Percentiles rank a stretch among this genome's conserved stretches.
phyloP scores from a whole-genome alignment of 2,888 invertebrate genomes.

The Tenthredo scrophulariae region DNA sequence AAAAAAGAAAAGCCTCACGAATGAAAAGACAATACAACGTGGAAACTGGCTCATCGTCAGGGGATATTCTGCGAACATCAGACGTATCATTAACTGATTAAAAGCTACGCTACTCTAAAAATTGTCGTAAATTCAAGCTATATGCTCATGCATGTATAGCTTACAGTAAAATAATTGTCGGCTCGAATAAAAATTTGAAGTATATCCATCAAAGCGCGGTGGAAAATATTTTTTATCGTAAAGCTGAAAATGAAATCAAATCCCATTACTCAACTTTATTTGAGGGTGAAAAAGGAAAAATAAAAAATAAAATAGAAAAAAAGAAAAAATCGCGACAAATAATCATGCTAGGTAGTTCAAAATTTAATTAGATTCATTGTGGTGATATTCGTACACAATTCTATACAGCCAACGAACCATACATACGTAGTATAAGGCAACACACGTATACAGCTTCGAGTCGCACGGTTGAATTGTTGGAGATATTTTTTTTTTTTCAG shows the following conservation, averaged over 20 bases:
- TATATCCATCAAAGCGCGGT: no score
- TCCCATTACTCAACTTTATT: no score
- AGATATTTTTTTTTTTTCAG: not conserved
- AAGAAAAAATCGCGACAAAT: no score
- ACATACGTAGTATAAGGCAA: not conserved
- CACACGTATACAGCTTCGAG: slow-evolving; percentile 2
- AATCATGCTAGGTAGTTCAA: no score
- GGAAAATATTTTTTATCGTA: no score
- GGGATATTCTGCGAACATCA: not conserved
- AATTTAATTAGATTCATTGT: no score
- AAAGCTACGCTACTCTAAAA: not conserved
- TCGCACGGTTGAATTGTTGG: not conserved
- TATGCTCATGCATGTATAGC: no score
- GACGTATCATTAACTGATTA: not conserved
- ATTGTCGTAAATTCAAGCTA: not conserved
- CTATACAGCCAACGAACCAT: not conserved
- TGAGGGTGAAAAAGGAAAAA: no score
- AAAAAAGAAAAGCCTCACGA: not conserved
- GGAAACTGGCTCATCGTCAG: not conserved
- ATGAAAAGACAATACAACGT: not conserved
- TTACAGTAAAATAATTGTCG: no score
- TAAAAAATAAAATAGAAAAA: no score
- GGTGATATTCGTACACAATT: not conserved
- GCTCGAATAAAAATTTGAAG: no score
- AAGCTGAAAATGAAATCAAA: no score